Evolutionary conservation across 2,888 invertebrate species (phyloP), one percentile per base, ranked within the genome.

Genomic region (Drosophila atroscutellata): DNA sequence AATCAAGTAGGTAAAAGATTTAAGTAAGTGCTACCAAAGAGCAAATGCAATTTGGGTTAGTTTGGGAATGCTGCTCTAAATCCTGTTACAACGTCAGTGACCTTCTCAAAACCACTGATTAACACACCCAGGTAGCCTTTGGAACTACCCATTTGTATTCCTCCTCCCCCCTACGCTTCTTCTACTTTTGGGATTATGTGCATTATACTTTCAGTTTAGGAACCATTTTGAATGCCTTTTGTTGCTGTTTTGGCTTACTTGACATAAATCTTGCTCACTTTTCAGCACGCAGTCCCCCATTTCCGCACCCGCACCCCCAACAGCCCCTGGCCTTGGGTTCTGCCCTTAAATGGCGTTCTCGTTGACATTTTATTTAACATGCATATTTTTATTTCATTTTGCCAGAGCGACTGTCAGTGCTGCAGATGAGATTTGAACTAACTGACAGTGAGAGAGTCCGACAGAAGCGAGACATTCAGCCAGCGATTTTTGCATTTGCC

Each of bases 261-360:
- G 72, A 86, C 87, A 86, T 89, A 89, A 89, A 86, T 89, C 85
- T 84, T 80, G 85, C 75, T 86, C 87, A 81, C 68, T 85, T 89
- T 89, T 69, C 83, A 74, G 60, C 83, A 66, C 73, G 74, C 74
- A 57, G 20, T 2, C 24, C 18, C 32, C 2, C 37, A 11, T 13
- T 5, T 13, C 11, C 28, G 13, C 52, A 34, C 26, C 51, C 36
- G n/a, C 18, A 18, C n/a, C 20, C 42, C 28, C 30, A 24, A 8
- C 45, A 45, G 8, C 28, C 18, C 28, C 26, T n/a, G 36, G 37
- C 28, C 20, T 8, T 15, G 28, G 30, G 18, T 3, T 6, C 30
- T 15, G 58, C 49, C 65, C 73, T 60, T 81, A 79, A 86, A 89
- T 89, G 77, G 87, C 89, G 79, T 81, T 79, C 73, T 72, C 84